These are phyloP conservation scores for Pantelozetes paolii DNA, from an alignment of 2,888 invertebrate species.

Conservation along the genomic window DNA sequence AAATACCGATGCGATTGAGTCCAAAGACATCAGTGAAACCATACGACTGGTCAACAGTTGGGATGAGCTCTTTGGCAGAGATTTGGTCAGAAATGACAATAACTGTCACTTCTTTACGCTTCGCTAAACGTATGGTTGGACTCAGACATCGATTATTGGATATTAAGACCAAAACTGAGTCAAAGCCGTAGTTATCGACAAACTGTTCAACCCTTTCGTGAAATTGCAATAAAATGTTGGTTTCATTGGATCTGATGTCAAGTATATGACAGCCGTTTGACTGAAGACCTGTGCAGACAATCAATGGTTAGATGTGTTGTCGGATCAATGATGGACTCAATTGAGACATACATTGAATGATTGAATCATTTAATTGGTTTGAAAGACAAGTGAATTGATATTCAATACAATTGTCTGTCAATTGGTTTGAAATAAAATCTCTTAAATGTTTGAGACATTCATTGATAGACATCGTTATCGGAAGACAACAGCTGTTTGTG, in stretches of 20 bases:
- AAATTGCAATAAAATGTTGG: background rate
- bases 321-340: background rate
- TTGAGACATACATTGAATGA: conserved; percentile 6
- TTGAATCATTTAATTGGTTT: background rate
- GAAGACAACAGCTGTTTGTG: background rate
- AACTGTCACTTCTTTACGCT: background rate
- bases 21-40: conserved; percentile 8
- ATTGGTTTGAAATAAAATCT: background rate
- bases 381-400: conserved; percentile 2
- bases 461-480: background rate
- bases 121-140: background rate
- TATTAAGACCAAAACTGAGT: conserved; percentile 2
- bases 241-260: background rate
- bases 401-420: conserved; percentile 24
- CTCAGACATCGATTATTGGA: background rate
- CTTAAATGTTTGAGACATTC: background rate
- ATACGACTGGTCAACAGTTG: background rate
- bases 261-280: background rate
- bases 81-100: background rate
- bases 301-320: background rate
- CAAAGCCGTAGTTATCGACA: conserved; percentile 7
- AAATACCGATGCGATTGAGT: background rate
- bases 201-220: background rate
- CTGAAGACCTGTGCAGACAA: background rate
- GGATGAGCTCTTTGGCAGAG: background rate